Conservation (phyloP, 2,888 invertebrate genomes). For the Pristionchus fissidentatus region DNA sequence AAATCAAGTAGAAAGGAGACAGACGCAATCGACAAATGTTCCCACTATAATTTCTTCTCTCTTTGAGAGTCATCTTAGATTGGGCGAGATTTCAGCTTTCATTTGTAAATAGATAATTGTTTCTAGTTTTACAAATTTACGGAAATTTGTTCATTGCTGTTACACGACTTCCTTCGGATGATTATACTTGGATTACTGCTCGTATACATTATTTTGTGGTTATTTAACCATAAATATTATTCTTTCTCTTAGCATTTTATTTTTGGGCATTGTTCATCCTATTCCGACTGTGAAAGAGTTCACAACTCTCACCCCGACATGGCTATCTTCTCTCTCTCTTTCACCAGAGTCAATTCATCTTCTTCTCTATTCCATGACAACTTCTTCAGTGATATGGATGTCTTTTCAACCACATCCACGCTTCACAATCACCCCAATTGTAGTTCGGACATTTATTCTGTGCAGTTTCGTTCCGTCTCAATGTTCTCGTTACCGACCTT, state of each 20-base stretch:
- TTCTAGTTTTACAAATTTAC: neutral
- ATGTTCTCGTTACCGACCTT: too few relatives aligned
- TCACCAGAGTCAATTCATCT: constrained; percentile 23
- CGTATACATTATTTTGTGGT: too few relatives aligned
- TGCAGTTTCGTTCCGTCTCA: too few relatives aligned
- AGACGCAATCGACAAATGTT: constrained; percentile 12
- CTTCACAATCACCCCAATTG: neutral
- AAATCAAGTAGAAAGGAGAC: neutral
- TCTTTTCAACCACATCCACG: constrained; percentile 2
- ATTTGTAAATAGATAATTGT: too few relatives aligned
- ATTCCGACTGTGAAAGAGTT: neutral
- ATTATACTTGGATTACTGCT: too few relatives aligned
- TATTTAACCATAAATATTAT: too few relatives aligned
- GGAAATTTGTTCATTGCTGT: neutral
- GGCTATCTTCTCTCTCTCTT: too few relatives aligned
- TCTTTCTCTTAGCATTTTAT: neutral
- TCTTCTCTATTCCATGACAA: constrained; percentile 32
- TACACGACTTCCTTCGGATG: too few relatives aligned
- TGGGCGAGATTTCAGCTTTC: too few relatives aligned
- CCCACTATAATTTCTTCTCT: neutral
- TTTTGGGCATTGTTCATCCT: neutral
- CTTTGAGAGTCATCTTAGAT: neutral
- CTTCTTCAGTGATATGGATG: constrained; percentile 40
- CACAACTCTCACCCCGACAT: neutral
- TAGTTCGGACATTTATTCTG: too few relatives aligned